Conservation (phyloP, 2,797 vertebrate species). For the Leuciscus waleckii region DNA sequence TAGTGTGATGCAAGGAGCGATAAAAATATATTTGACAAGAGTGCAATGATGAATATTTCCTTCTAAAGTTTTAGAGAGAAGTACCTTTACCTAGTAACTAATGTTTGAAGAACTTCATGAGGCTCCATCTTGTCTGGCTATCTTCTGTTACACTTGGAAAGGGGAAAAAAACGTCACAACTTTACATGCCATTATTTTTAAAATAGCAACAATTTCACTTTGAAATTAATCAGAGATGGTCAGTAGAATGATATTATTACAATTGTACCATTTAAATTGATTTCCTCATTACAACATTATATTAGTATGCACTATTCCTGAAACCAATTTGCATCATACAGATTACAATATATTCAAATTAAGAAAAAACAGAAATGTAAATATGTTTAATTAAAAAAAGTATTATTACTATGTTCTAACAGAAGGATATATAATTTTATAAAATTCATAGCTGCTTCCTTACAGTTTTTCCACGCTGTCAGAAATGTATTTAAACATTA, state of each 20-base stretch:
- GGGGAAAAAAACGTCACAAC: neutral
- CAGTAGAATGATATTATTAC: no score
- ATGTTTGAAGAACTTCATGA: conserved; percentile 21
- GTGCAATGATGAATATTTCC: neutral
- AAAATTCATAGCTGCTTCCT: neutral
- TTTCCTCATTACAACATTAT: no score
- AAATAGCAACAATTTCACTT: neutral
- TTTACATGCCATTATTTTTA: neutral
- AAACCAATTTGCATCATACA: neutral
- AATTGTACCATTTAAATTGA: neutral
- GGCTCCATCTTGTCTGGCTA: neutral
- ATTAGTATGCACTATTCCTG: neutral
- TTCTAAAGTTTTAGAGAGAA: conserved; percentile 29
- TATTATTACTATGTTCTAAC: conserved; percentile 1
- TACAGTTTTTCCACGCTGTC: neutral
- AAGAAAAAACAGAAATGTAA: neutral
- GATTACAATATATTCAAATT: neutral
- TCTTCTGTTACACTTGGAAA: conserved; percentile 1
- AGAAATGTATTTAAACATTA: neutral
- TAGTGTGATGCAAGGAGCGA: conserved; percentile 35
- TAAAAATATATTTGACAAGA: conserved; percentile 20
- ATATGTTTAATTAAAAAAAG: neutral
- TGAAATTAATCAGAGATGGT: neutral
- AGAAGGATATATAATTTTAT: neutral
- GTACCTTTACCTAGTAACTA: neutral